Evolutionary conservation across 2,888 invertebrate genomes (phyloP).

Genomic region (Brenthis hecate): DNA sequence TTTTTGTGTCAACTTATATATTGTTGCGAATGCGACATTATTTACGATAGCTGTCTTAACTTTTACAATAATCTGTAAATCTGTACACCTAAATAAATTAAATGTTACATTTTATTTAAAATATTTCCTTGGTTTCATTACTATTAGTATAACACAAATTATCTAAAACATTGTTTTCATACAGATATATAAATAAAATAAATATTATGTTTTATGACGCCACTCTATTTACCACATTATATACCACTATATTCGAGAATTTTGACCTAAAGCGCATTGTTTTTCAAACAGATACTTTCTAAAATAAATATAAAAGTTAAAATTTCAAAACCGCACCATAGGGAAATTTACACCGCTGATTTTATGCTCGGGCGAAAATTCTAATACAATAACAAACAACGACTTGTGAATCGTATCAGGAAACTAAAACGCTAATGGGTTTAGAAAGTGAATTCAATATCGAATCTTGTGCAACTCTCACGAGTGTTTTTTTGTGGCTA

Average conservation of each 20-base stretch:
- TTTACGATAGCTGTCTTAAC: slow-evolving; percentile 62
- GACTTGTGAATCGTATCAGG: slow-evolving; percentile 23
- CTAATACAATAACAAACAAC: slow-evolving; percentile 43
- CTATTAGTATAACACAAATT: no score
- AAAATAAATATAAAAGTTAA: slow-evolving; percentile 46
- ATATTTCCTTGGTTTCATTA: neutral
- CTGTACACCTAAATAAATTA: slow-evolving; percentile 40
- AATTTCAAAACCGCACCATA: slow-evolving; percentile 51
- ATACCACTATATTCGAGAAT: neutral
- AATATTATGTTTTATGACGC: neutral
- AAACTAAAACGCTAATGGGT: slow-evolving; percentile 46
- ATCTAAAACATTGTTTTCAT: no score
- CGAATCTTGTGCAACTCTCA: slow-evolving; percentile 46
- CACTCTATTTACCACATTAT: neutral
- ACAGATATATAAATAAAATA: no score
- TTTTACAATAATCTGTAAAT: slow-evolving; percentile 55
- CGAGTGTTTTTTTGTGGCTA: slow-evolving; percentile 53
- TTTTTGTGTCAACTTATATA: slow-evolving; percentile 73
- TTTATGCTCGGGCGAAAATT: slow-evolving; percentile 46
- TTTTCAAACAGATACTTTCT: slow-evolving; percentile 53
- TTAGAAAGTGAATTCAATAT: slow-evolving; percentile 59
- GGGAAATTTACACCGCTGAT: slow-evolving; percentile 52
- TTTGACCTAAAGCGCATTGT: slow-evolving; percentile 41
- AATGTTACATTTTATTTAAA: slow-evolving; percentile 25
- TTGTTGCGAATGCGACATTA: slow-evolving; percentile 69